Evolutionary conservation across 2,797 vertebrate species (phyloP).

Genomic region (Argyrosomus regius): DNA sequence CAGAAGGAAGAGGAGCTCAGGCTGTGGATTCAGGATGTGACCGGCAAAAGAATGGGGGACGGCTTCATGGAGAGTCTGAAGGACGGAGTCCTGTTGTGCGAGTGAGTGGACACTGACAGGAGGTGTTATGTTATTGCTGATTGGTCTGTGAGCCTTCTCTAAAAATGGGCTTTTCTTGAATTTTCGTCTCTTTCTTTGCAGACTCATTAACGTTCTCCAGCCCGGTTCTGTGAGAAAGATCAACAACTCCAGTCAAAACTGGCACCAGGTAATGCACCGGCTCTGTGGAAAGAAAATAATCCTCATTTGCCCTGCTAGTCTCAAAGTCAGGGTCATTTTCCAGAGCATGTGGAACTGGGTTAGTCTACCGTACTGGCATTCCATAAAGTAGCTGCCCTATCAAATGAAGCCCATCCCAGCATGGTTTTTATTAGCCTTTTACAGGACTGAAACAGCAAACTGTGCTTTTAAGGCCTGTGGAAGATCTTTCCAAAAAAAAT

Average conservation of each 20-base stretch:
- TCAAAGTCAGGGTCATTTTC: constrained; percentile 15
- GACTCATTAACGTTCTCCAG: constrained; percentile 94
- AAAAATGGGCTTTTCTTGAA: background rate
- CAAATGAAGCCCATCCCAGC: constrained; percentile 35
- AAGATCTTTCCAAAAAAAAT: constrained; percentile 20
- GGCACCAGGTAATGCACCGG: constrained; percentile 89
- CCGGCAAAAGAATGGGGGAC: constrained; percentile 87
- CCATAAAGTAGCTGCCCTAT: constrained; percentile 52
- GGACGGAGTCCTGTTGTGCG: constrained; percentile 93
- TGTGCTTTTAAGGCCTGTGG: constrained; percentile 32
- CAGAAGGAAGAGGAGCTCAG: constrained; percentile 92
- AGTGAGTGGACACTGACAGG: constrained; percentile 83
- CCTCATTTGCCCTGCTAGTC: constrained; percentile 10
- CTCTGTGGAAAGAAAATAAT: constrained; percentile 1
- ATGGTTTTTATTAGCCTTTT: constrained; percentile 33
- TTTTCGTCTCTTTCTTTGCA: constrained; percentile 66
- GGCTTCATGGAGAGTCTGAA: constrained; percentile 95
- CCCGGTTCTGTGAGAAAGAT: constrained; percentile 94
- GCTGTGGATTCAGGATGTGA: constrained; percentile 92
- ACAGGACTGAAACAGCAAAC: constrained; percentile 39
- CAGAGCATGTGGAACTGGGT: constrained; percentile 18
- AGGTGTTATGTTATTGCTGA: background rate
- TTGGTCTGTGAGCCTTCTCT: background rate
- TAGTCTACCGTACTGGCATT: constrained; percentile 23
- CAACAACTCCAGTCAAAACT: constrained; percentile 92